phyloP scores from a whole-genome alignment of 53 echinoderm and acorn worm species.

The Echinarachnius parma region DNA sequence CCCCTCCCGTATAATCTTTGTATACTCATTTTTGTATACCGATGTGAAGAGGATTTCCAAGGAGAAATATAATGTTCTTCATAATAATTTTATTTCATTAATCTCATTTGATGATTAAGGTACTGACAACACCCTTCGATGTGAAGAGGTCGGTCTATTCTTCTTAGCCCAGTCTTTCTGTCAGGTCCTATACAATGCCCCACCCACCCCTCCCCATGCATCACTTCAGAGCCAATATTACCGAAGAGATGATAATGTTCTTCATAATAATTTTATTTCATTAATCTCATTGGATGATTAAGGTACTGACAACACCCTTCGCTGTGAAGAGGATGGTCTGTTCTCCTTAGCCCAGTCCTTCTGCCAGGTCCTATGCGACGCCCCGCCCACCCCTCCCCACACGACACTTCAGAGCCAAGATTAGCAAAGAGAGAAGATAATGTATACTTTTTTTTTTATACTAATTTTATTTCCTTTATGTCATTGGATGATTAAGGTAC shows the following conservation, averaged over 20 bases:
- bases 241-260: constrained; percentile 11
- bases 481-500: constrained; percentile 50
- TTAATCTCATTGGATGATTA: too few species aligned
- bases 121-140: constrained; percentile 52
- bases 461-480: too few species aligned
- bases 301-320: constrained; percentile 64
- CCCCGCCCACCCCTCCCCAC: constrained; percentile 50
- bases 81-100: too few species aligned
- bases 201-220: constrained; percentile 43
- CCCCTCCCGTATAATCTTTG: too few species aligned
- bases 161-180: constrained; percentile 74
- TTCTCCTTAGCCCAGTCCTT: constrained; percentile 81
- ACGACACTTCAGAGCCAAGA: constrained; percentile 53
- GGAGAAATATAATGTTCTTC: too few species aligned
- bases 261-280: too few species aligned
- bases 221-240: constrained; percentile 45
- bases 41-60: too few species aligned
- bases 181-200: constrained; percentile 60
- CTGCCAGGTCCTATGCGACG: constrained; percentile 76
- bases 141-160: constrained; percentile 69
- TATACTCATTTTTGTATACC: too few species aligned
- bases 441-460: too few species aligned
- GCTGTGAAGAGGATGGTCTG: constrained; percentile 76
- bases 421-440: too few species aligned
- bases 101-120: too few species aligned